Evolutionary conservation across 2,797 vertebrate species (phyloP).

Genomic region (Fistularia commersonii): DNA sequence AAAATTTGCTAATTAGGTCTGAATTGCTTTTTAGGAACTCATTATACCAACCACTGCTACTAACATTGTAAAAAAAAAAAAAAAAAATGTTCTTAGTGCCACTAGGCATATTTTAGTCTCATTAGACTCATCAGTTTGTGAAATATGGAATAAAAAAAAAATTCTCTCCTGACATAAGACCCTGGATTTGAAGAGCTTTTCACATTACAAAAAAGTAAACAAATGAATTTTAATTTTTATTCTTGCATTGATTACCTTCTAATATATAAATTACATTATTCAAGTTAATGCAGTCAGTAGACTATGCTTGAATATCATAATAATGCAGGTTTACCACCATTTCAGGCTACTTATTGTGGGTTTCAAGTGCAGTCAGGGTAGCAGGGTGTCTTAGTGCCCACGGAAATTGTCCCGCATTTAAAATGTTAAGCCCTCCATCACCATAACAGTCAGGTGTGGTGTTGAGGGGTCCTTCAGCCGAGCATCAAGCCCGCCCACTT

Average conservation of each 20-base stretch:
- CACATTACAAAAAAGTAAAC: slow-evolving; percentile 3
- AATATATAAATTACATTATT: slow-evolving; percentile 1
- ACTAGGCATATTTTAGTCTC: slow-evolving; percentile 14
- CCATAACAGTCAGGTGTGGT: slow-evolving; percentile 20
- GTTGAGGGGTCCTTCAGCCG: slow-evolving; percentile 34
- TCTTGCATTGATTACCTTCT: slow-evolving; percentile 6
- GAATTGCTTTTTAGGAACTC: slow-evolving; percentile 7
- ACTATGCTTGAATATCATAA: slow-evolving; percentile 18
- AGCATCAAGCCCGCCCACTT: slow-evolving; percentile 6
- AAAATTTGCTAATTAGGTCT: slow-evolving; percentile 7
- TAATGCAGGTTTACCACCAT: slow-evolving; percentile 14
- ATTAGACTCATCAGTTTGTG: too few species aligned
- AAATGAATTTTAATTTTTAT: not conserved
- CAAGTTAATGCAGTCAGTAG: not conserved
- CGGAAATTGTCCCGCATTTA: slow-evolving; percentile 36
- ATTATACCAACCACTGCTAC: slow-evolving; percentile 5
- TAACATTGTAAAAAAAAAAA: slow-evolving; percentile 10
- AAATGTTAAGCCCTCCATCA: slow-evolving; percentile 23
- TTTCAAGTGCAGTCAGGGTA: slow-evolving; percentile 24
- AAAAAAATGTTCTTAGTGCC: slow-evolving; percentile 19
- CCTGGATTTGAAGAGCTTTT: slow-evolving; percentile 4
- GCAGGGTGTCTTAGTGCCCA: slow-evolving; percentile 14
- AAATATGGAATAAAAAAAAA: slow-evolving; percentile 17
- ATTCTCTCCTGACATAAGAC: too few species aligned
- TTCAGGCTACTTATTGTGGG: slow-evolving; percentile 25